Evolutionary conservation across 1,140 invertebrate genomes (phyloP).

Genomic region (Drosophila virilis): DNA sequence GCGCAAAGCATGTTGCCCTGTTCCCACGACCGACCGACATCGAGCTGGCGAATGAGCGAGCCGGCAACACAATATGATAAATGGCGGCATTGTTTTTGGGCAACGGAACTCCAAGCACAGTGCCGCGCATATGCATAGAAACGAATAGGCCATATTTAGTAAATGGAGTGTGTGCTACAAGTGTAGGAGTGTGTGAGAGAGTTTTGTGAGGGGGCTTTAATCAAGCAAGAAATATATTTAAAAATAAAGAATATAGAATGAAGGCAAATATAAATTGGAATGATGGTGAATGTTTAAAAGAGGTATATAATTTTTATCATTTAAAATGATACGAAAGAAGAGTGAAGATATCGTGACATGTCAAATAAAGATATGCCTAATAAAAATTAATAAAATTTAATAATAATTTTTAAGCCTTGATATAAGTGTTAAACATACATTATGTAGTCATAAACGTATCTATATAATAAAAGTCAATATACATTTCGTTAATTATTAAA

Average conservation of each 20-base stretch:
- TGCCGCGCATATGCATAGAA: conserved; percentile 27
- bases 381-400: too few species aligned
- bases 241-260: neutral
- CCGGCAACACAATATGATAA: conserved; percentile 69
- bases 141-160: neutral
- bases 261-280: too few species aligned
- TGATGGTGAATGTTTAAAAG: too few species aligned
- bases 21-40: conserved; percentile 30
- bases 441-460: too few species aligned
- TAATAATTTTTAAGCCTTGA: too few species aligned
- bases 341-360: too few species aligned
- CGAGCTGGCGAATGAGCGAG: conserved; percentile 44
- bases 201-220: neutral
- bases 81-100: conserved; percentile 77
- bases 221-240: neutral
- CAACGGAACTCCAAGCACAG: conserved; percentile 38
- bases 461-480: too few species aligned
- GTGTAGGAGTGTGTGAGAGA: neutral
- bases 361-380: too few species aligned
- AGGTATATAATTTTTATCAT: too few species aligned
- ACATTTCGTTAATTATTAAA: too few species aligned
- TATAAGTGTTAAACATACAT: too few species aligned
- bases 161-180: neutral
- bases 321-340: too few species aligned
- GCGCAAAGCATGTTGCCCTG: conserved; percentile 32